phyloP scores from a whole-genome alignment of 2,888 invertebrate genomes.

The Eumacrocentrus americanus region DNA sequence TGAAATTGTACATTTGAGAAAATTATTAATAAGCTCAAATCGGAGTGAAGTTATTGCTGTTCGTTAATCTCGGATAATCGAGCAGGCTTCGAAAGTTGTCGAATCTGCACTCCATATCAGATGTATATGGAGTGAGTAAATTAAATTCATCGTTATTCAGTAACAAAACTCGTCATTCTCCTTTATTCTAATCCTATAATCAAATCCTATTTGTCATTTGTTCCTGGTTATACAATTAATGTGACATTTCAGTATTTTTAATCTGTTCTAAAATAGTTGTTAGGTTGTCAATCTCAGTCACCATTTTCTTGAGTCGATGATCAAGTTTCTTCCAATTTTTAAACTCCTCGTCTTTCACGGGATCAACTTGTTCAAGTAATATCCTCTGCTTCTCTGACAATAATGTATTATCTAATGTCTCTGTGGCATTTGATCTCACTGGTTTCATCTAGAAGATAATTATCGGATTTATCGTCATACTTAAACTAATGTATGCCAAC shows the following conservation, averaged over 20 bases:
- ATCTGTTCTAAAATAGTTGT: slow-evolving; percentile 43
- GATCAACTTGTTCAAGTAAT: slow-evolving; percentile 23
- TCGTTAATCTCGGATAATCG: too few relatives aligned
- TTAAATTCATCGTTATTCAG: slow-evolving; percentile 1
- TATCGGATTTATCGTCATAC: not conserved
- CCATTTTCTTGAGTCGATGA: slow-evolving; percentile 19
- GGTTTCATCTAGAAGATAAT: slow-evolving; percentile 38
- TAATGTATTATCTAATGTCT: slow-evolving; percentile 25
- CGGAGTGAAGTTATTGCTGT: too few relatives aligned
- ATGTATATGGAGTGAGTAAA: not conserved
- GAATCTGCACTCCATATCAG: not conserved
- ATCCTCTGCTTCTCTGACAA: slow-evolving; percentile 34
- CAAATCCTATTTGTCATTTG: not conserved
- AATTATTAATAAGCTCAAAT: not conserved
- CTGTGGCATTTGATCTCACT: slow-evolving; percentile 21
- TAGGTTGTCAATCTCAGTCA: slow-evolving; percentile 44
- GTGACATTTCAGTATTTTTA: slow-evolving; percentile 39
- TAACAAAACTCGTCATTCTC: not conserved
- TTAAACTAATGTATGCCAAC: not conserved
- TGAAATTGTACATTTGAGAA: not conserved
- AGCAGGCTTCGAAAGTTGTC: not conserved
- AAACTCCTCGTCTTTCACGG: slow-evolving; percentile 12
- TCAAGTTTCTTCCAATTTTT: slow-evolving; percentile 14
- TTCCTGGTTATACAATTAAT: slow-evolving; percentile 32
- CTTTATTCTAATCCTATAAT: not conserved